These are phyloP conservation scores for Ptychobarbus kaznakovi DNA, from an alignment of 2,797 vertebrate species.

Conservation along the genomic window DNA sequence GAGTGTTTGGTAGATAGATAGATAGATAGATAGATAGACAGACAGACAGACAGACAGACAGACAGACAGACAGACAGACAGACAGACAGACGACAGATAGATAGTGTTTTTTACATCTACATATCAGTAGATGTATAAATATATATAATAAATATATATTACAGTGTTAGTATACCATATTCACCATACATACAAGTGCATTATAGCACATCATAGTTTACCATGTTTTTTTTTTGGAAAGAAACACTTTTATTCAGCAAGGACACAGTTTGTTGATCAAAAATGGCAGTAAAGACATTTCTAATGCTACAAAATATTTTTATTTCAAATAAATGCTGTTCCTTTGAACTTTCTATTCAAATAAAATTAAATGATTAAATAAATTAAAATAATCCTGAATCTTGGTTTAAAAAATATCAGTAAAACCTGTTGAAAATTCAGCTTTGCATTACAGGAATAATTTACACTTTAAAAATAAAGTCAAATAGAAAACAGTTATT, in stretches of 20 bases:
- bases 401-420: neutral
- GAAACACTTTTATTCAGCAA: neutral
- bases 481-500: neutral
- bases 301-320: neutral
- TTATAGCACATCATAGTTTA: neutral
- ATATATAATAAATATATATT: neutral
- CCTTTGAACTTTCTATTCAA: neutral
- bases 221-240: neutral
- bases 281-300: neutral
- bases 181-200: neutral
- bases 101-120: neutral
- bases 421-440: neutral
- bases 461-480: neutral
- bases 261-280: neutral
- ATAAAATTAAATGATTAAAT: neutral
- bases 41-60: too few species aligned
- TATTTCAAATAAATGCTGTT: neutral
- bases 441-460: neutral
- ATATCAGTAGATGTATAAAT: neutral
- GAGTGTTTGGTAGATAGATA: too few species aligned
- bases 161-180: neutral
- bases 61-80: too few species aligned
- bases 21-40: too few species aligned
- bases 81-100: too few species aligned
- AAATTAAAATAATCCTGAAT: neutral